Evolutionary conservation across 2,797 vertebrate species (phyloP), one percentile per base, ranked within the genome.

Genomic region (Numenius phaeopus): DNA sequence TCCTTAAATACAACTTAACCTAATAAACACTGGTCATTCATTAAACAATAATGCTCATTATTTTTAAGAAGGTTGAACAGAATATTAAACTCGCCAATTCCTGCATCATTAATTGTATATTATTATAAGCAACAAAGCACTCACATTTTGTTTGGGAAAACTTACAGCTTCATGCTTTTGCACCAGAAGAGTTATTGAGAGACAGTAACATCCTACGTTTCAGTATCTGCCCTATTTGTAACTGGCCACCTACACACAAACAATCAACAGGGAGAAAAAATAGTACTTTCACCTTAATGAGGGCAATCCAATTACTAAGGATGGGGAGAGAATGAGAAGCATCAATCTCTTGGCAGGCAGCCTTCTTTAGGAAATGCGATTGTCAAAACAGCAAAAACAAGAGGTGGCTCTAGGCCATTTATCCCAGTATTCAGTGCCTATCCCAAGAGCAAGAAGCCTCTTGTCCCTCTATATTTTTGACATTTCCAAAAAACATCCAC

Each of bases 1-100:
- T 96, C 94, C 97, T 98, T 97, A 98, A 98, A 98, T 97, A 94
- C 97, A 98, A 97, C 92, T 98, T 98, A 98, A 98, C 98, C 98
- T 98, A 98, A 98, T 98, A 98, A 98, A 96, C 96, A 93, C 79
- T 23, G 97, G 97, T 97, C 98, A 98, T 97, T 98, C 97, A 95
- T 98, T 98, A 97, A 98, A 96, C 95, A 91, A 91, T 94, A 97
- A 96, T 61, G 83, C 76, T 89, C 66, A 91, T 96, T 98, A 93
- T 96, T 98, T 98, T 97, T 87, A 95, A 97, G 82, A 97, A 92
- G 92, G 83, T 46, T 92, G 86, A 94, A 87, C 50, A 89, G 94
- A 97, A 96, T 93, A 91, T 84, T 87, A 96, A 94, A 95, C 67
- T 90, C 75, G 37, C 88, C 44, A 27, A 95, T 95, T 90, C 89